phyloP scores from a whole-genome alignment of 2,113 vertebrate species.

The Gopherus flavomarginatus region DNA sequence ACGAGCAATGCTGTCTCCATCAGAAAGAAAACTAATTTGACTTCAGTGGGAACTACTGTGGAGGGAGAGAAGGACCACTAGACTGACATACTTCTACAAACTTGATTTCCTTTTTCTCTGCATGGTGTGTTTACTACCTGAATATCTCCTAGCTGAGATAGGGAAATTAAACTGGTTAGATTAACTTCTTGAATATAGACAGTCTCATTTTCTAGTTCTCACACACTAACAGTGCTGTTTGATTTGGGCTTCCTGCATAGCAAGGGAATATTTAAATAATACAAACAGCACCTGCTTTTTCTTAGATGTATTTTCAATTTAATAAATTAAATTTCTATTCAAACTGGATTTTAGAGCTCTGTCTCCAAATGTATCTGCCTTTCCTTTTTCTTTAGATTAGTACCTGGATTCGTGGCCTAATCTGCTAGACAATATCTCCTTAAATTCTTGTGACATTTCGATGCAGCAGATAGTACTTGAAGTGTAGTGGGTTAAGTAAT shows the following conservation, averaged over 20 bases:
- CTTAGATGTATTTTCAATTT: not conserved
- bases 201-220: not conserved
- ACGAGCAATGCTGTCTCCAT: too few relatives aligned
- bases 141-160: not conserved
- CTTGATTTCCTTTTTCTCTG: not conserved
- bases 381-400: not conserved
- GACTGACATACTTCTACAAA: too few relatives aligned
- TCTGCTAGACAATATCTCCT: not conserved
- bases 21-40: too few relatives aligned
- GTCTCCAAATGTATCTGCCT: fast-evolving
- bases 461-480: not conserved
- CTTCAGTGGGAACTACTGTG: too few relatives aligned
- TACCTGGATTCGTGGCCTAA: not conserved
- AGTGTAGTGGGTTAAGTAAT: not conserved
- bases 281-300: not conserved
- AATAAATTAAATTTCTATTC: not conserved
- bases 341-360: not conserved
- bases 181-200: not conserved
- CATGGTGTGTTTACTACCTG: not conserved
- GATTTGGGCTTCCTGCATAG: not conserved
- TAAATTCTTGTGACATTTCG: not conserved
- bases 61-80: too few relatives aligned
- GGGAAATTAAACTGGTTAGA: not conserved
- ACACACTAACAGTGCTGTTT: not conserved
- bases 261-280: not conserved